These are phyloP conservation scores for Bambusicola thoracicus DNA, from an alignment of 2,113 vertebrate genomes.

Conservation along the genomic window DNA sequence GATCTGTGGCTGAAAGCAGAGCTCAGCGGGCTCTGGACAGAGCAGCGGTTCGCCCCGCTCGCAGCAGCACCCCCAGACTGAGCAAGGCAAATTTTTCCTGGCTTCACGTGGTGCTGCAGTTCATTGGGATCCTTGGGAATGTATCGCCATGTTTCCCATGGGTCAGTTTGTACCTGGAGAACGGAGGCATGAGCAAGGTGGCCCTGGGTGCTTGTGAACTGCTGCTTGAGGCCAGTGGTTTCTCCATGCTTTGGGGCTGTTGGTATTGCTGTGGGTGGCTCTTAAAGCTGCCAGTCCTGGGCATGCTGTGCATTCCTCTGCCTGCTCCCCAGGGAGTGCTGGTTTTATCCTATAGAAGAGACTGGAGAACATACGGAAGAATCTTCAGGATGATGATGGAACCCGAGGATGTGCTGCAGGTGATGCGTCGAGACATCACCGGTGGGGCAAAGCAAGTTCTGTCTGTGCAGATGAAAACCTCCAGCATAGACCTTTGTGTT, in stretches of 20 bases:
- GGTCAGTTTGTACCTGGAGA: background rate
- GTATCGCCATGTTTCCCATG: background rate
- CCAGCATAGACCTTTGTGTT: background rate
- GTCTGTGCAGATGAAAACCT: background rate
- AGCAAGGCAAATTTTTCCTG: background rate
- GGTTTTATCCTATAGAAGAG: background rate
- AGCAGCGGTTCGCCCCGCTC: background rate
- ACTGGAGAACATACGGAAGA: background rate
- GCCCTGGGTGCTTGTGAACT: background rate
- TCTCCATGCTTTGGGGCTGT: rapidly evolving
- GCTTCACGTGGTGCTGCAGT: rapidly evolving
- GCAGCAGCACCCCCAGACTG: rapidly evolving
- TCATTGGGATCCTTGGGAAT: background rate
- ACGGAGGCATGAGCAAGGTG: background rate
- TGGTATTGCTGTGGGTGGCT: background rate
- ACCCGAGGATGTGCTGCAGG: background rate
- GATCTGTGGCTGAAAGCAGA: background rate
- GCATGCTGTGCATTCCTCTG: background rate
- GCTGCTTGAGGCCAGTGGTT: background rate
- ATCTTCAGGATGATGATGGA: background rate
- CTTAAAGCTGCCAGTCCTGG: background rate
- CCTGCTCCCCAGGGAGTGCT: background rate
- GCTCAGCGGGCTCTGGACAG: background rate
- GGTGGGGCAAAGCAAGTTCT: background rate
- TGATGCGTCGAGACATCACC: background rate